Conservation (phyloP, 2,888 invertebrate species). For the Iphiclides podalirius region DNA sequence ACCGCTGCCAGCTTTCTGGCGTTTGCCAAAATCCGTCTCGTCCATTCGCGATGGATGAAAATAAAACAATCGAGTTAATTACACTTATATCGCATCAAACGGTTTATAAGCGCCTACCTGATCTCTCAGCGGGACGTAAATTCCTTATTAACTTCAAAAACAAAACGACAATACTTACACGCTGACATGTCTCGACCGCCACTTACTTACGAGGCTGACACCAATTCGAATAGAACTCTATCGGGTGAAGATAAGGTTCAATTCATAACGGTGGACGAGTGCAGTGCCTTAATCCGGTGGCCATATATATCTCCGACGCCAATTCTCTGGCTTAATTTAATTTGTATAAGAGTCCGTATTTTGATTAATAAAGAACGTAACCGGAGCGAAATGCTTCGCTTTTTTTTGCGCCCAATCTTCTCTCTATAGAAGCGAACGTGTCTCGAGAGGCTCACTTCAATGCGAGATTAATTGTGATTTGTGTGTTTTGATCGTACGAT, state of each 20-base stretch:
- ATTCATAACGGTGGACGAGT: slow-evolving; percentile 17
- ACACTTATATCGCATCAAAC: background rate
- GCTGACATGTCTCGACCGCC: slow-evolving; percentile 40
- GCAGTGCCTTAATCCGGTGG: slow-evolving; percentile 39
- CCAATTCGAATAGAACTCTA: slow-evolving; percentile 26
- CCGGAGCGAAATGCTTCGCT: slow-evolving; percentile 43
- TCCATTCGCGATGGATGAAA: background rate
- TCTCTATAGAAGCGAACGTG: background rate
- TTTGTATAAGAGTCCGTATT: slow-evolving; percentile 49
- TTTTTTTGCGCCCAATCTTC: background rate
- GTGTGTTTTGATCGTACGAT: slow-evolving; percentile 1
- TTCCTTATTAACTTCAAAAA: slow-evolving; percentile 47
- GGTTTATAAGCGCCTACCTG: slow-evolving; percentile 24
- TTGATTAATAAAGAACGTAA: slow-evolving; percentile 53
- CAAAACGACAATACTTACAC: slow-evolving; percentile 42
- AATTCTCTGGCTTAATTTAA: slow-evolving; percentile 55
- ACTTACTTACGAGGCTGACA: slow-evolving; percentile 26
- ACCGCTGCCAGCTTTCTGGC: too few species aligned
- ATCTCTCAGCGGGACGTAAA: slow-evolving; percentile 50
- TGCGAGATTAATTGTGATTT: slow-evolving; percentile 14
- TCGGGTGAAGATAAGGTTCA: background rate
- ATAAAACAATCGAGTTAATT: slow-evolving; percentile 5
- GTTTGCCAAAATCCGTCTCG: background rate
- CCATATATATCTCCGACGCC: slow-evolving; percentile 38
- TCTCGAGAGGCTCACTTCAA: background rate